Evolutionary conservation across 2,113 vertebrate genomes (phyloP).

Genomic region (Channa maculata): DNA sequence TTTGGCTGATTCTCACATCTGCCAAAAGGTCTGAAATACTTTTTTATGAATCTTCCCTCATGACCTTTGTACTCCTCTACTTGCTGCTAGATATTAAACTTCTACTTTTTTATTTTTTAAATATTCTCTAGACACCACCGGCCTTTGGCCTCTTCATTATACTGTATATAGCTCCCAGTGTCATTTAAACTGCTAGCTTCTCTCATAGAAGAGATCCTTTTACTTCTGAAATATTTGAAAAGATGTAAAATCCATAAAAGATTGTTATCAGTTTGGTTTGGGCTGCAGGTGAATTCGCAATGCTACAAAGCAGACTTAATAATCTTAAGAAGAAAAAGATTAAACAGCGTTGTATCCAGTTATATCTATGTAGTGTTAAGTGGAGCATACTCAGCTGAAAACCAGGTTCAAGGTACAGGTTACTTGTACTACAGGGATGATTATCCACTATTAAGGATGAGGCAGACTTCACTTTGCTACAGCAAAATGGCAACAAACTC

Average conservation of each 20-base stretch:
- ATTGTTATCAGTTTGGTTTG: too few relatives aligned
- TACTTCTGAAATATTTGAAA: not conserved
- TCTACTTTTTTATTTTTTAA: not conserved
- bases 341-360: not conserved
- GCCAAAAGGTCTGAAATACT: not conserved
- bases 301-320: too few relatives aligned
- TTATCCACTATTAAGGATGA: not conserved
- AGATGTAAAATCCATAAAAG: too few relatives aligned
- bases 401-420: not conserved
- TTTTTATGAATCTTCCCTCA: conserved; percentile 2
- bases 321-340: not conserved
- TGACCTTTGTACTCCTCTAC: conserved; percentile 7
- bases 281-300: too few relatives aligned
- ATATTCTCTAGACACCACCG: not conserved
- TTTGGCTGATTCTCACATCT: conserved; percentile 1
- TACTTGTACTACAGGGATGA: not conserved
- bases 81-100: conserved; percentile 1
- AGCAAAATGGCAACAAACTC: conserved; percentile 5
- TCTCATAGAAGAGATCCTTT: not conserved
- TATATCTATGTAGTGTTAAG: not conserved
- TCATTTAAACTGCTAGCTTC: conserved; percentile 10
- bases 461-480: conserved; percentile 20
- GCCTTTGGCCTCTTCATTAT: conserved; percentile 2
- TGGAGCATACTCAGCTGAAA: not conserved
- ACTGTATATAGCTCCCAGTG: conserved; percentile 18